phyloP scores from a whole-genome alignment of 2,113 vertebrate genomes.

The Orthonyx spaldingii region DNA sequence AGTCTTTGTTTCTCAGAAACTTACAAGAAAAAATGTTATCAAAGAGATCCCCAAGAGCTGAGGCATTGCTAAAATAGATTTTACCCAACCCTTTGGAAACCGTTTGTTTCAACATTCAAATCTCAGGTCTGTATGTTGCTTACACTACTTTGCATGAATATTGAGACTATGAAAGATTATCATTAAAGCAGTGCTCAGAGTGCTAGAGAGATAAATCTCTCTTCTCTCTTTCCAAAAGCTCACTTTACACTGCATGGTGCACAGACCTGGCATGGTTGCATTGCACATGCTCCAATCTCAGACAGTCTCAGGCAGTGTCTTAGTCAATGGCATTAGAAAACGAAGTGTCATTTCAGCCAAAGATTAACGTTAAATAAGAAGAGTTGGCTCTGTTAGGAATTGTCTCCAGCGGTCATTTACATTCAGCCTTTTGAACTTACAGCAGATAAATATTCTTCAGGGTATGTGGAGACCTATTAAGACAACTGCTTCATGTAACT shows the following conservation, averaged over 20 bases:
- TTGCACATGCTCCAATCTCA: fast-evolving
- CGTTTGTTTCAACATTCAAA: background rate
- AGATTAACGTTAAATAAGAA: background rate
- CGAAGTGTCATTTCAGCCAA: background rate
- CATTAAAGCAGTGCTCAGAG: background rate
- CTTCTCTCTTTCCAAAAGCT: background rate
- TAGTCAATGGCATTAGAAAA: background rate
- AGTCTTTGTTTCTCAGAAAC: background rate
- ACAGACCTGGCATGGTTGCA: background rate
- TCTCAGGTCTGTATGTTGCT: background rate
- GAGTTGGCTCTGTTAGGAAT: background rate
- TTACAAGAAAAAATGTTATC: background rate
- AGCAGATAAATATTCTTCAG: background rate
- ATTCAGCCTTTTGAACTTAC: background rate
- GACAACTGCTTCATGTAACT: background rate
- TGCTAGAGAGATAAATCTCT: background rate
- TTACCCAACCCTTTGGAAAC: background rate
- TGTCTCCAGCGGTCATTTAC: background rate
- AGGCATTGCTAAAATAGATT: background rate
- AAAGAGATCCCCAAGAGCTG: background rate
- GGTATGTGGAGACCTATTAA: background rate
- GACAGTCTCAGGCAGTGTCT: background rate
- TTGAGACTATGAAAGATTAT: background rate
- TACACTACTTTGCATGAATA: background rate
- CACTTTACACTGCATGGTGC: fast-evolving